A percentile compares a stretch with the other conserved stretches of the same genome.
Evolutionary conservation across 2,113 vertebrate species (phyloP).

Genomic region (Columba janthina): DNA sequence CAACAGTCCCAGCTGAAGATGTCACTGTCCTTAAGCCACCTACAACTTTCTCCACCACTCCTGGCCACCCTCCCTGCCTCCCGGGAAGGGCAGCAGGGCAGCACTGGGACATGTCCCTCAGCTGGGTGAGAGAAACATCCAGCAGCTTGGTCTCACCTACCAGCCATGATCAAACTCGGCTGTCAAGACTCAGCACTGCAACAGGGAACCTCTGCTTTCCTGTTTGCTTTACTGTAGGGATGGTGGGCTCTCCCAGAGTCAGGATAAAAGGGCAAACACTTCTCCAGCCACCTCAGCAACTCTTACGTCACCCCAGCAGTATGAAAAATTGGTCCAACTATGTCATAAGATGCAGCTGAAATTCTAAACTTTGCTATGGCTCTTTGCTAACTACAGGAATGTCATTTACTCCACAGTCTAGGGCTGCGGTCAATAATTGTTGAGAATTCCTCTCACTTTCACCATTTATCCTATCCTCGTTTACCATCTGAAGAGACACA

Average conservation of each 20-base stretch:
- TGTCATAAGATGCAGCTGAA: neutral
- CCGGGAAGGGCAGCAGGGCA: neutral
- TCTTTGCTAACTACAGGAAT: neutral
- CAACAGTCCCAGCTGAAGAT: neutral
- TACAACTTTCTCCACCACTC: neutral
- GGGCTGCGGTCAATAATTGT: neutral
- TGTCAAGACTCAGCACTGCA: neutral
- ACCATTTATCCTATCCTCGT: neutral
- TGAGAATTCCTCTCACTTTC: neutral
- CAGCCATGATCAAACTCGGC: neutral
- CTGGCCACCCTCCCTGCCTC: fast-evolving
- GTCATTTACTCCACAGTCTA: neutral
- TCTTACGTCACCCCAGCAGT: neutral
- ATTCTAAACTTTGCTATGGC: neutral
- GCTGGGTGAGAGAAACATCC: neutral
- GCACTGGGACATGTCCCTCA: neutral
- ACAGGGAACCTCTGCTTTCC: neutral
- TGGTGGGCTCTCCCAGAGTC: fast-evolving
- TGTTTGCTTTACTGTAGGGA: neutral
- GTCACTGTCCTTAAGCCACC: neutral
- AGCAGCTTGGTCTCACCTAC: neutral
- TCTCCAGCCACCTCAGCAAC: neutral
- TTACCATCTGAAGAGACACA: neutral
- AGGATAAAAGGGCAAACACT: neutral
- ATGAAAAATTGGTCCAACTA: neutral